Base-by-base conservation (phyloP, 2,113 vertebrate species). In the Pelusios castaneus region DNA sequence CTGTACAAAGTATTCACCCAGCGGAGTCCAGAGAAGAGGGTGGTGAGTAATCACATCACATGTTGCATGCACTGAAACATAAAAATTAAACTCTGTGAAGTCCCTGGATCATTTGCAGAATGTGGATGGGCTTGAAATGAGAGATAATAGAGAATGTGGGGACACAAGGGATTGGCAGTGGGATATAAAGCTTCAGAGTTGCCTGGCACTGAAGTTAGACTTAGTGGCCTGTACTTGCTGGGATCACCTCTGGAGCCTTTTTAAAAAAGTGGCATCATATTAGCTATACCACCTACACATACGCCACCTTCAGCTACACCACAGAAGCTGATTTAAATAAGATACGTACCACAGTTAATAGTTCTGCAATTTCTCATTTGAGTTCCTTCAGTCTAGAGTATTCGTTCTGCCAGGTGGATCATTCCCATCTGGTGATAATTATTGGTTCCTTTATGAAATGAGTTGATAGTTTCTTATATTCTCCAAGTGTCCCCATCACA, bases 1-100 rank as follows among this genome's bases (percentile, higher is more conserved):
- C 98, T 99, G 41, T 99, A 99, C 97, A 98, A 98, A 96, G 99
- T 99, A 90, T 99, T 99, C 97, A 99, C 99, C 29, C 99, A 99
- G 96, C 97, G 99, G 12, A 98, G 99, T 51, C 99, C 99, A 0
- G 99, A 99, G 97, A 99, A 99, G 96, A 98, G 99, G 96, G 99
- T 99, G 99, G 99, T 99, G 97, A 97, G 99, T 98, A 96, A 29
- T 2, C n/a, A 25, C 78, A 16, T 1, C 4, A 22, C 0, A 0
- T 10, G 27, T 8, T 4, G 54, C 10, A 2, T 29, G 38, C 54
- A 58, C 24, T 25, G 22, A 24, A 41, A 38, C 10, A 29, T n/a
- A 43, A 41, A 4, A 49, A n/a, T 4, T 0, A 1, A 73, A 10
- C 38, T 5, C 11, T 75, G 79, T 56, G 47, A 56, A 76, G 84